Evolutionary conservation across 37 sponge, comb jelly and placozoan genomes (phyloP).

Genomic region (Bolinopsis microptera): DNA sequence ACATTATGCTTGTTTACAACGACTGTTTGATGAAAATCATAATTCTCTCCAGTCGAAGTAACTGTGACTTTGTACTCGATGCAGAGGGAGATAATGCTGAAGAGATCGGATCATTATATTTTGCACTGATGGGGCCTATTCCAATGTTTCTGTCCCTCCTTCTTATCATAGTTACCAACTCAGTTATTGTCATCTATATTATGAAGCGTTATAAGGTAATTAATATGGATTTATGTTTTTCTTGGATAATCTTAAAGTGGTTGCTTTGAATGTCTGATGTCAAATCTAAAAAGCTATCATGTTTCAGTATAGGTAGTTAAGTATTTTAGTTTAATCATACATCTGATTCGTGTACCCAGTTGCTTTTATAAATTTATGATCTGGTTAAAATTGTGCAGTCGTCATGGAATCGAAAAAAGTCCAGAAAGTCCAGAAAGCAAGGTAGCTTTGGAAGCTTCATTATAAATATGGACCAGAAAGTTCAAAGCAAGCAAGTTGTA

Average conservation of each 20-base stretch:
- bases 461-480: slow-evolving; percentile 23
- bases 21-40: no score
- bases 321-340: no score
- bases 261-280: no score
- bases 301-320: no score
- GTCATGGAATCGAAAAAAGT: background rate
- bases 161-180: slow-evolving; percentile 17
- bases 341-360: no score
- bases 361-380: no score
- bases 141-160: slow-evolving; percentile 40
- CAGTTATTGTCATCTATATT: slow-evolving; percentile 3
- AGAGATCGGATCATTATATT: background rate
- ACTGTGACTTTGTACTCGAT: slow-evolving; percentile 17
- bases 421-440: background rate
- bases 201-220: slow-evolving; percentile 40
- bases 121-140: slow-evolving; percentile 47
- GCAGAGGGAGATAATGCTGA: background rate
- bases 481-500: slow-evolving; percentile 59
- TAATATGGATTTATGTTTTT: no score
- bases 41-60: slow-evolving; percentile 17
- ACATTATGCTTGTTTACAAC: no score
- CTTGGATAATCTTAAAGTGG: no score
- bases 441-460: background rate
- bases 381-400: no score
- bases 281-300: no score